Evolutionary conservation across 2,888 invertebrate genomes (phyloP).

Genomic region (Priocnemis perturbator): DNA sequence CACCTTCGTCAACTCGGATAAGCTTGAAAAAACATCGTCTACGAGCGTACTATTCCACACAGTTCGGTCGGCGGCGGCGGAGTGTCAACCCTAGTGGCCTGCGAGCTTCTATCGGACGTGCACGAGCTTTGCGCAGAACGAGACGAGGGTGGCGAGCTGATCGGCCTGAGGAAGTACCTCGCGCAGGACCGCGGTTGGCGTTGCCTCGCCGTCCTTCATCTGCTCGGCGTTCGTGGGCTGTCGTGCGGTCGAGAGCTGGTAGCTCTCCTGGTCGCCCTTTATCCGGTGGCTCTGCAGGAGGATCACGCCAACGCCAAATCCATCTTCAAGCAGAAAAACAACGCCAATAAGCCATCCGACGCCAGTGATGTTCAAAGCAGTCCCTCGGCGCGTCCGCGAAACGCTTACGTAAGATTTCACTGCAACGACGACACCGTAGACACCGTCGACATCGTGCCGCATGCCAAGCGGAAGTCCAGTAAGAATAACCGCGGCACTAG

Average conservation of each 20-base stretch:
- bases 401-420: slow-evolving; percentile 65
- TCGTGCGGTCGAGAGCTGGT: slow-evolving; percentile 80
- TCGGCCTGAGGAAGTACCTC: slow-evolving; percentile 77
- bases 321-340: background rate
- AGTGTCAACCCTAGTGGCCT: slow-evolving; percentile 80
- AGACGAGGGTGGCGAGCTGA: slow-evolving; percentile 71
- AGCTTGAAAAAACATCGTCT: background rate
- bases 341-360: slow-evolving; percentile 9
- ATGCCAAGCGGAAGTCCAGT: slow-evolving; percentile 51
- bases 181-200: slow-evolving; percentile 81
- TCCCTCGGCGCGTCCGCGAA: slow-evolving; percentile 30
- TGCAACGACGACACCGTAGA: slow-evolving; percentile 68
- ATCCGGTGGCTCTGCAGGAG: slow-evolving; percentile 68
- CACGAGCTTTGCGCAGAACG: slow-evolving; percentile 75
- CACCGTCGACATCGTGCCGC: slow-evolving; percentile 65
- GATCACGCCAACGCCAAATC: background rate
- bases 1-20: background rate
- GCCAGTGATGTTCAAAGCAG: background rate
- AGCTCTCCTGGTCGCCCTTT: slow-evolving; percentile 79
- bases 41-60: background rate
- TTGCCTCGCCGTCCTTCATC: slow-evolving; percentile 78
- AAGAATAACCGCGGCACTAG: slow-evolving; percentile 25
- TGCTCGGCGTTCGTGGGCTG: slow-evolving; percentile 79
- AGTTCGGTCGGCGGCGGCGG: slow-evolving; percentile 76
- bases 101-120: slow-evolving; percentile 81